Percentiles rank a stretch among this genome's conserved stretches.
Evolutionary conservation across 2,888 invertebrate species (phyloP).

Genomic region (Drosophila merina): DNA sequence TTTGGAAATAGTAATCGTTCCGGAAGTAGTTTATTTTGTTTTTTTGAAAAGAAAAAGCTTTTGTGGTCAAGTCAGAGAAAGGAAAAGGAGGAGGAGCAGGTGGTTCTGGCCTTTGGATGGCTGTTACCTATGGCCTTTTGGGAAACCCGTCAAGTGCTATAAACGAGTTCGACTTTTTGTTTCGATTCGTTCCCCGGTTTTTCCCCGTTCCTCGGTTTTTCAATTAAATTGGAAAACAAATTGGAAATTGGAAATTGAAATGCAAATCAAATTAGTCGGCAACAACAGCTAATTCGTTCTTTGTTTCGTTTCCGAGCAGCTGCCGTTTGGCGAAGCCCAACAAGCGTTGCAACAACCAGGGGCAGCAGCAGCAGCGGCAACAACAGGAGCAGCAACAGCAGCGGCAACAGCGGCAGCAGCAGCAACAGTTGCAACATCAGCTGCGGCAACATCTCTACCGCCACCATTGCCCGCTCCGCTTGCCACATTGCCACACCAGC

Average conservation of each 20-base stretch:
- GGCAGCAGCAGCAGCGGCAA: slow-evolving; percentile 51
- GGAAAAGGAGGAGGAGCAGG: no score
- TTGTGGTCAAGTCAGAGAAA: no score
- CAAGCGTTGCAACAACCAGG: slow-evolving; percentile 66
- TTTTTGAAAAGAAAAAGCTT: no score
- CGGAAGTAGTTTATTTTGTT: no score
- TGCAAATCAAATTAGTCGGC: slow-evolving; percentile 73
- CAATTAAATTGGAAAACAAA: slow-evolving; percentile 47
- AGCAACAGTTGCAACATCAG: slow-evolving; percentile 52
- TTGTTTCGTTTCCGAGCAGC: slow-evolving; percentile 48
- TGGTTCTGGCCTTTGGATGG: not conserved
- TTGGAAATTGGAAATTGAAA: slow-evolving; percentile 58
- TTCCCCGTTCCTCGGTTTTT: not conserved
- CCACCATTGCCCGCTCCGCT: slow-evolving; percentile 73
- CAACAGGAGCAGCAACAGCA: slow-evolving; percentile 51
- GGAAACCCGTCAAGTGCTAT: slow-evolving; percentile 24
- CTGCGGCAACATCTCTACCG: slow-evolving; percentile 47
- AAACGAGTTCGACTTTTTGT: slow-evolving; percentile 49
- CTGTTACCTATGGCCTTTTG: not conserved
- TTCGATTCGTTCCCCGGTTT: slow-evolving; percentile 49
- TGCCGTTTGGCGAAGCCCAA: slow-evolving; percentile 77
- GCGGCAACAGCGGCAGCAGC: slow-evolving; percentile 33
- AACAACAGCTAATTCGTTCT: slow-evolving; percentile 44
- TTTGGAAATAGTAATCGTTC: no score
- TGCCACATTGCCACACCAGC: slow-evolving; percentile 72